Evolutionary conservation across 1,140 invertebrate species (phyloP).

Genomic region (Neelides sp.): DNA sequence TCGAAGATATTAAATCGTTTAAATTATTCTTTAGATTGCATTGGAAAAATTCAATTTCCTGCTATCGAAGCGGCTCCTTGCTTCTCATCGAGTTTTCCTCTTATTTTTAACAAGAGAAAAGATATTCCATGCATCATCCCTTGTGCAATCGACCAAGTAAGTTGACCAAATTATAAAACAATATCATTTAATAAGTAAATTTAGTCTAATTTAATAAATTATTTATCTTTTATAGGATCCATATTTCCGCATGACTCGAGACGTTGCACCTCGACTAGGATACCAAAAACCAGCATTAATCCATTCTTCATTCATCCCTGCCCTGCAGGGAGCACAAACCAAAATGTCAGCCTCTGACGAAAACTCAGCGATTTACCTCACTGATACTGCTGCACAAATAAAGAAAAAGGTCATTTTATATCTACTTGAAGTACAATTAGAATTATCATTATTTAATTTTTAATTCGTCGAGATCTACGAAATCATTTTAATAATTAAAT

Average conservation of each 20-base stretch:
- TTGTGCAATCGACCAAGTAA: constrained; percentile 93
- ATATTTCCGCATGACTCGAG: constrained; percentile 96
- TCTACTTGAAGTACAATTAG: neutral
- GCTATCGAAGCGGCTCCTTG: constrained; percentile 91
- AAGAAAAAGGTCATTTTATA: constrained; percentile 94
- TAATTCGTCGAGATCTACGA: neutral
- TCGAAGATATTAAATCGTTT: neutral
- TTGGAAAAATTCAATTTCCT: constrained; percentile 95
- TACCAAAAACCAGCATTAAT: constrained; percentile 85
- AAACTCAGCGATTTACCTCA: constrained; percentile 89
- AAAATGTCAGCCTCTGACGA: constrained; percentile 97
- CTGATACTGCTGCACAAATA: constrained; percentile 89
- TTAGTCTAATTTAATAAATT: constrained; percentile 13
- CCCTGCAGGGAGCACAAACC: constrained; percentile 86
- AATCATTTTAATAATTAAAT: neutral
- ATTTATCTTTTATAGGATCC: constrained; percentile 56
- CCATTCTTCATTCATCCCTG: constrained; percentile 90
- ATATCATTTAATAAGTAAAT: constrained; percentile 1
- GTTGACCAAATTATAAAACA: neutral
- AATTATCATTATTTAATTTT: neutral
- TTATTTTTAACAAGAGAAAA: constrained; percentile 68
- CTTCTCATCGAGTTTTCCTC: constrained; percentile 87
- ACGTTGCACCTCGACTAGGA: constrained; percentile 81
- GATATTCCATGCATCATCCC: constrained; percentile 89
- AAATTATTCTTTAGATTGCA: constrained; percentile 44